Conservation (phyloP, 2,888 invertebrate genomes). For the Ommatoiulus sabulosus region DNA sequence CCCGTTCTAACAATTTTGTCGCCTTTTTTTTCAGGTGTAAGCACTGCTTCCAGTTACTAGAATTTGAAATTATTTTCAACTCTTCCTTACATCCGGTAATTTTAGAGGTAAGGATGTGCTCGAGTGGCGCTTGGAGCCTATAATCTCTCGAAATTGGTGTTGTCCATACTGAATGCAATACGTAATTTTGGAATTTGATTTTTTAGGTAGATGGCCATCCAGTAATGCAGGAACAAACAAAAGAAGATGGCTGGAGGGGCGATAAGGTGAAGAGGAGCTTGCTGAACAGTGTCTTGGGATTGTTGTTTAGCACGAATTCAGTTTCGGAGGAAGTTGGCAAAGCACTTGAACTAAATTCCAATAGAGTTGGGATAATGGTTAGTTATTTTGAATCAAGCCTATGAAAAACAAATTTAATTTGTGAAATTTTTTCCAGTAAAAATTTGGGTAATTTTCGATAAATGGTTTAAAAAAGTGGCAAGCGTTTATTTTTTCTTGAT, state of each 20-base stretch:
- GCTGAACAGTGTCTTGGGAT: conserved; percentile 63
- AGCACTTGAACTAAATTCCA: conserved; percentile 60
- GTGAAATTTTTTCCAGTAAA: too few species aligned
- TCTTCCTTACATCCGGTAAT: conserved; percentile 66
- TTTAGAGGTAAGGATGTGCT: conserved; percentile 63
- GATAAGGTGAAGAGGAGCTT: conserved; percentile 62
- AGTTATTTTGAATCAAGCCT: background rate
- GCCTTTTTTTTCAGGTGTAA: conserved; percentile 62
- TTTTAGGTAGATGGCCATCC: conserved; percentile 63
- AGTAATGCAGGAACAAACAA: conserved; percentile 62
- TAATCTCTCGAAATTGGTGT: background rate
- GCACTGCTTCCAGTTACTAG: conserved; percentile 66
- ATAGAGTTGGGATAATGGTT: conserved; percentile 61
- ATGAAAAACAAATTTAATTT: too few species aligned
- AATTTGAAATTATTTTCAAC: conserved; percentile 66
- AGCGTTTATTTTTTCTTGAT: too few species aligned
- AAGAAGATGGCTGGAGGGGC: conserved; percentile 61
- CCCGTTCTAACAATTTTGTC: background rate
- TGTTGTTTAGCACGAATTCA: conserved; percentile 62
- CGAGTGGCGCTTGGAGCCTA: too few species aligned
- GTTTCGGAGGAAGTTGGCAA: conserved; percentile 63
- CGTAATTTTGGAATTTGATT: background rate
- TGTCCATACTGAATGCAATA: background rate
- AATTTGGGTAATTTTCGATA: background rate
- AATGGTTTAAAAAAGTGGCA: background rate